Base-by-base conservation (phyloP, 2,888 invertebrate species). In the Timema podura region DNA sequence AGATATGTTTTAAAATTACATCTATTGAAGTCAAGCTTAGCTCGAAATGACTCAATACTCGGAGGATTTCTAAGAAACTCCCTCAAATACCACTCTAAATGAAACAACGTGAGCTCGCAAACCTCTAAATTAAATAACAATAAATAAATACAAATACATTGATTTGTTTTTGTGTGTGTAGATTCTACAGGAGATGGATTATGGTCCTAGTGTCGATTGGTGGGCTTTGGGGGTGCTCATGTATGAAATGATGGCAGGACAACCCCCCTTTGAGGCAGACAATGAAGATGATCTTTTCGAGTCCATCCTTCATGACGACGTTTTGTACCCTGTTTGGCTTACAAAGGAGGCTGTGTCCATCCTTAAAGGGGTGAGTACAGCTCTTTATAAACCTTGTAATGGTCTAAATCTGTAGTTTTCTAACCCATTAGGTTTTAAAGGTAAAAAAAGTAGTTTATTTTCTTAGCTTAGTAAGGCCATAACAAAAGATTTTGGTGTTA, bases 161-260 rank as follows among this genome's bases (percentile, higher is more conserved):
- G 61, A 0, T 47, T 6, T 47, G n/a, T 49, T 44, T 57, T 30
- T 46, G n/a, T 16, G 61, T 67, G 74, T 74, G 46, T 76, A 87
- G 89, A 96, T 96, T 80, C 86, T 96, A 70, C 95, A 96, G 82
- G 96, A 96, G 83, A 86, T 94, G 77, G 93, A 97, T 79, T 94
- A 94, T 80, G 93, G 93, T 0, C 91, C 92, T 48, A 91, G 92
- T 73, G 94, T 95, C 71, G 94, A 94, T 83, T 94, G 94, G 94
- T 98, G 98, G 98, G 98, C 98, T 73, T 86, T 98, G 75, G 98
- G 98, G 68, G 98, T 98, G 72, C 87, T 98, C 64, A 93, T 98
- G 93, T 98, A 98, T 83, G 98, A 98, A 87, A 98, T 98, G 98
- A 92, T 98, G 94, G 98, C 97, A 1, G 98, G 98, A 0, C 98